Evolutionary conservation across 2,888 invertebrate species (phyloP), one percentile per base, ranked within the genome.

Genomic region (Meloe dianella): DNA sequence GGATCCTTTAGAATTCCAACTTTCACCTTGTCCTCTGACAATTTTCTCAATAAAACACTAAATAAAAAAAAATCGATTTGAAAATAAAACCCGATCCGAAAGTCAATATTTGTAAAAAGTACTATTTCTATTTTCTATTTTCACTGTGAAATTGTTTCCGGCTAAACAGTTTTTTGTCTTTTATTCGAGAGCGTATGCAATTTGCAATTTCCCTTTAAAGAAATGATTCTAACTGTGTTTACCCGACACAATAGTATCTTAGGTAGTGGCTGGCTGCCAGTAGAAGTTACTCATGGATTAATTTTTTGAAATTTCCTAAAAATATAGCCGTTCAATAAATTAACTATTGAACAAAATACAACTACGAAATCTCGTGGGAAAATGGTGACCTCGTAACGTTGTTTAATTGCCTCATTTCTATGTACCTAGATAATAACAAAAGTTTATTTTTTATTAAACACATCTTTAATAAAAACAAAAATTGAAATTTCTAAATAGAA

Each of bases 1-100:
- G 54, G 54, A n/a, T 54, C 54, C n/a, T 54, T 41, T 54, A 27
- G 8, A 54, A 54, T 5, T 27, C 54, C n/a, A 24, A 24, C 54
- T 54, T 54, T 54, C 54, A 54, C 54, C 27, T 54, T 54, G 27
- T 27, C 14, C 24, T 14, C 7, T 27, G 10, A 27, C 27, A 54
- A 54, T 24, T 14, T 27, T 12, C 2, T 47, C 47, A 2, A 22
- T 20, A 20, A 14, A 14, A 12, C 1, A 14, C 1, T 14, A 12
- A 35, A 14, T 14, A 17, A n/a, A 41, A 41, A 8, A 41, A 8
- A 41, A 41, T 12, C n/a, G 2, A 41, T 35, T 14, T 0, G 41
- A 6, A 14, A 10, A 32, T 8, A 10, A 32, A 32, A 32, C 32
- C 1, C 20, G 20, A 20, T 47, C 20, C 47, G 9, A 17, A 47